Evolutionary conservation across 2,888 invertebrate species (phyloP), one percentile per base, ranked within the genome.

Genomic region (Netelia melanura): DNA sequence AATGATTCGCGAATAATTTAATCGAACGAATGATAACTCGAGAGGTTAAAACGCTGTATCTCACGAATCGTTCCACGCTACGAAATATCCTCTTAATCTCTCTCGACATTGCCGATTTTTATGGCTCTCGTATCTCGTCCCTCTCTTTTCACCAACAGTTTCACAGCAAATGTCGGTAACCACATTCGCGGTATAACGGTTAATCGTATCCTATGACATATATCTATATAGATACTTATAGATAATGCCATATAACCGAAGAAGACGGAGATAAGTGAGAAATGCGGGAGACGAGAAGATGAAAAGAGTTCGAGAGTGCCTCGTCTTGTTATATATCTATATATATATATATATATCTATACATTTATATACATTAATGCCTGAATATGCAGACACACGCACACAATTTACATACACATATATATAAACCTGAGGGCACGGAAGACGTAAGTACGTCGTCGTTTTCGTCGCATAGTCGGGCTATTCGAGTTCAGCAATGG

Each of bases 171-270:
- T 81, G 62, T 77, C 67, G 70, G 70, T 70, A 65, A 81, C 84
- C 84, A 75, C 84, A 78, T 78, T 70, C 68, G 70, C 58, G 64
- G 81, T 75, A 54, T 84, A 84, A 78, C 78, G 84, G 81, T 84
- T 14, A 77, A 54, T 38, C 67, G 64, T 72, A 78, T 14, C 9
- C 54, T 64, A 21, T 23, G 30, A 2, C 52, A 75, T 58, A 62
- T 44, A 64, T 54, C 21, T 64, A 79, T 58, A 43, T 52, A 48
- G 58, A 17, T 64, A 44, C 43, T n/a, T 64, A n/a, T 10, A 43
- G 52, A 58, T 58, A 21, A 9, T 58, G 17, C 58, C 58, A 58
- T 21, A 58, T 58, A 58, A 58, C 58, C 58, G 9, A 58, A 21
- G 21, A 11, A 21, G 38, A 54, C 54, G 38, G 30, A 70, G 52